These are phyloP conservation scores for Gnathonemus echidnorhynchus DNA, from an alignment of 2,113 vertebrate genomes.

Conservation along the genomic window DNA sequence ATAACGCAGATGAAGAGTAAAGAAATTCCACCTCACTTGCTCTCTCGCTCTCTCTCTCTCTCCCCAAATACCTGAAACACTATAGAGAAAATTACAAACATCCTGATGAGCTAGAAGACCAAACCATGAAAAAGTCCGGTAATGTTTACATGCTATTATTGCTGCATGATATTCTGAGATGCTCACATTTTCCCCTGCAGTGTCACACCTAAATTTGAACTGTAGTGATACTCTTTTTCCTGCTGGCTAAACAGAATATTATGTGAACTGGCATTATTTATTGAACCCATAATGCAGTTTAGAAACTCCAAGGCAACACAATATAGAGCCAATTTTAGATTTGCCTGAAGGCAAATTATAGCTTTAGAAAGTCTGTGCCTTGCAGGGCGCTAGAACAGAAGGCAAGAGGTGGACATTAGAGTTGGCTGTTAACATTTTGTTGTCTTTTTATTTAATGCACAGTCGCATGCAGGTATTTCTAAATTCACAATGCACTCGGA, in stretches of 20 bases:
- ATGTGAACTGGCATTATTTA: neutral
- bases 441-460: neutral
- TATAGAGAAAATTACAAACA: neutral
- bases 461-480: neutral
- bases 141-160: neutral
- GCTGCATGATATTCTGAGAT: neutral
- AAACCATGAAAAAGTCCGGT: neutral
- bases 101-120: neutral
- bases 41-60: neutral
- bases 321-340: neutral
- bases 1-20: neutral
- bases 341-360: neutral
- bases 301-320: neutral
- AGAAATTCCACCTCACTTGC: neutral
- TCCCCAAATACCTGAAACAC: neutral
- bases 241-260: neutral
- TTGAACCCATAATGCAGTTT: neutral
- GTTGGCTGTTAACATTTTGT: neutral
- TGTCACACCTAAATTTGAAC: neutral
- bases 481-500: neutral
- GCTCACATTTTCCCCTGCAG: neutral
- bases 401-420: neutral
- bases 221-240: neutral
- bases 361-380: neutral
- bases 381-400: neutral